These are phyloP conservation scores for Catostylus mosaicus DNA, from an alignment of 30 jellyfish, hydroid and myxozoan genomes.

Conservation along the genomic window DNA sequence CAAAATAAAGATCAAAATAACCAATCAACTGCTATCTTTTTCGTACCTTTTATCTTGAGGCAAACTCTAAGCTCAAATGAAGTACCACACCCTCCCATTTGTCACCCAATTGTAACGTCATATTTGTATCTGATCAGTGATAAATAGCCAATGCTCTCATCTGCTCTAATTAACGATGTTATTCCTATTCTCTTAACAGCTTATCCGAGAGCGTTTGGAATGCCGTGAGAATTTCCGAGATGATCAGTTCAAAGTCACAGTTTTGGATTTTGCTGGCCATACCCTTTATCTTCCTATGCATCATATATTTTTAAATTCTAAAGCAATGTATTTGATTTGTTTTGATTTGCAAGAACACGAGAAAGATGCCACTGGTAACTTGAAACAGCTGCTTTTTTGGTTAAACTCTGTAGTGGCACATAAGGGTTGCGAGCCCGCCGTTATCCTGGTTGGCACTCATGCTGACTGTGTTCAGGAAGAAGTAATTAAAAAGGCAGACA, in stretches of 20 bases:
- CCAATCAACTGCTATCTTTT: no score
- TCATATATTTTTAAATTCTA: slow-evolving; percentile 38
- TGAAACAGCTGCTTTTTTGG: slow-evolving; percentile 30
- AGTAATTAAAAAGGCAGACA: slow-evolving; percentile 5
- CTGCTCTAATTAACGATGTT: no score
- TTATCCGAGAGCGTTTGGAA: neutral
- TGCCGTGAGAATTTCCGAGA: slow-evolving; percentile 20
- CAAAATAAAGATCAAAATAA: no score
- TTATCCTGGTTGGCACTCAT: slow-evolving; percentile 39
- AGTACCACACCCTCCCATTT: no score
- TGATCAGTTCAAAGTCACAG: slow-evolving; percentile 31
- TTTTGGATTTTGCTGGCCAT: slow-evolving; percentile 61
- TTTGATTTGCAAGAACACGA: slow-evolving; percentile 19
- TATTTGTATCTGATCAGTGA: no score
- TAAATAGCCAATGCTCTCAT: no score
- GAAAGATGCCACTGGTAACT: neutral
- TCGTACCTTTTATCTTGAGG: no score
- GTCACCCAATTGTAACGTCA: no score
- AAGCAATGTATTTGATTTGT: slow-evolving; percentile 43
- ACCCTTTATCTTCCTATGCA: slow-evolving; percentile 31
- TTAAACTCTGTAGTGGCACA: slow-evolving; percentile 50
- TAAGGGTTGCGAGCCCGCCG: slow-evolving; percentile 40
- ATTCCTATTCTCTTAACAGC: neutral
- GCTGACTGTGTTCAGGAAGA: slow-evolving; percentile 13
- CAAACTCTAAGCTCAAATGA: no score